Evolutionary conservation across 1,140 invertebrate genomes (phyloP).

Genomic region (Apocrypta bakeri): DNA sequence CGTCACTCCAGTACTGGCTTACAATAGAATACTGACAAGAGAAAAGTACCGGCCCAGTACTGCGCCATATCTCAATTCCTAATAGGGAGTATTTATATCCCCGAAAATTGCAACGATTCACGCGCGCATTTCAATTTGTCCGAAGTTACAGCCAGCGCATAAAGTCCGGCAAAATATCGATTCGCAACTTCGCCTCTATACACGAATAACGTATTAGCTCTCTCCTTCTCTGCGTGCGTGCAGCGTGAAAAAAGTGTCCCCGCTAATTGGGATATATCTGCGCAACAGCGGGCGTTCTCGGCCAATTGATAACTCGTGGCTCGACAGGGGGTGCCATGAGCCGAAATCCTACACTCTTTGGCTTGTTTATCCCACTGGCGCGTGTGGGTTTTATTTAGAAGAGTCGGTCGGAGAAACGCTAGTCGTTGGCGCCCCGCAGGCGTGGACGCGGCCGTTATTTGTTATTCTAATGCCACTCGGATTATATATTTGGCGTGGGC

Average conservation of each 20-base stretch:
- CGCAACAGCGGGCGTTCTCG: neutral
- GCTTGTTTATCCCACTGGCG: neutral
- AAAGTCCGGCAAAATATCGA: conserved; percentile 3
- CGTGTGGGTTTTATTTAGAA: neutral
- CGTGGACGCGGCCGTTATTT: conserved; percentile 53
- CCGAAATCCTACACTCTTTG: neutral
- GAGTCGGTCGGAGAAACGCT: neutral
- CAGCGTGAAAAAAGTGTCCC: conserved; percentile 13
- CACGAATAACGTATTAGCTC: neutral
- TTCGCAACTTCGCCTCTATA: neutral
- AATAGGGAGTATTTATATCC: no score
- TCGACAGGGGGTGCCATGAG: neutral
- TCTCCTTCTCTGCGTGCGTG: no score
- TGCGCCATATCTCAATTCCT: no score
- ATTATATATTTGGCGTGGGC: conserved; percentile 57
- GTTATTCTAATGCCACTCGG: conserved; percentile 59
- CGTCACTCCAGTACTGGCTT: no score
- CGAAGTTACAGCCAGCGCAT: neutral
- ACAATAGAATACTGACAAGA: no score
- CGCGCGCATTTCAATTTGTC: neutral
- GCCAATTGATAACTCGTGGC: conserved; percentile 6
- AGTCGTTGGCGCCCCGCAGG: neutral
- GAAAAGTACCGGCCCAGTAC: no score
- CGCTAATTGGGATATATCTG: conserved; percentile 50
- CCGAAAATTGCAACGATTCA: neutral